Evolutionary conservation across 2,888 invertebrate species (phyloP).

Genomic region (Poecilus cupreus): DNA sequence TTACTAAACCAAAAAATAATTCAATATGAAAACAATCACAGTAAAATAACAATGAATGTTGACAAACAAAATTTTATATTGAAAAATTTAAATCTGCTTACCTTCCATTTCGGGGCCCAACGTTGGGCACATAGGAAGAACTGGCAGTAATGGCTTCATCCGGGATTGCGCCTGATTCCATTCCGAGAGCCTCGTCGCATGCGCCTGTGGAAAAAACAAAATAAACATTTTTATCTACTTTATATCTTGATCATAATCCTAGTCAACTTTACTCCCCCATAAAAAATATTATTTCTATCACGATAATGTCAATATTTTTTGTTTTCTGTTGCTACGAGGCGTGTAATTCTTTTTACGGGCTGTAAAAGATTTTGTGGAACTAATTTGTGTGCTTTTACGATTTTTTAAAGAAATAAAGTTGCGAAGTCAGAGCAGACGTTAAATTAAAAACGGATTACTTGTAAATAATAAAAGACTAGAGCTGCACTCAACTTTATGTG

Average conservation of each 20-base stretch:
- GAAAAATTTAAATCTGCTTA: constrained; percentile 67
- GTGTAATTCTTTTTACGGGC: constrained; percentile 11
- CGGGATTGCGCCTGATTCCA: constrained; percentile 82
- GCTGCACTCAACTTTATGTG: constrained; percentile 21
- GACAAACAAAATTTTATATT: not conserved
- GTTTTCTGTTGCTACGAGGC: not conserved
- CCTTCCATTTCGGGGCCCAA: constrained; percentile 83
- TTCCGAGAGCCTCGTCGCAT: constrained; percentile 80
- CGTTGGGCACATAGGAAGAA: constrained; percentile 81
- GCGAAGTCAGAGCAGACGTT: not conserved
- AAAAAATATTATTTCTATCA: not conserved
- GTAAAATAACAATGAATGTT: not conserved
- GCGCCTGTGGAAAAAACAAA: constrained; percentile 73
- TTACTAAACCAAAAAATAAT: not conserved
- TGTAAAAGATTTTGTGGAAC: constrained; percentile 29
- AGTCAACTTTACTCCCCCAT: not conserved
- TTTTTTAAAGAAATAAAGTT: constrained; percentile 24
- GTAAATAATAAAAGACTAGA: constrained; percentile 15
- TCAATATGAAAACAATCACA: not conserved
- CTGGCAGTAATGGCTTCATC: constrained; percentile 82
- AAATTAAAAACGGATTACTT: constrained; percentile 38
- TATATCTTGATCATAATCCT: not conserved
- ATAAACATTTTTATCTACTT: not conserved
- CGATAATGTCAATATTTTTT: constrained; percentile 3
- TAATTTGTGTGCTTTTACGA: constrained; percentile 33